A percentile compares a stretch with the other conserved stretches of the same genome.
Evolutionary conservation across 2,888 invertebrate species (phyloP).

Genomic region (Strigamia transsilvanica): DNA sequence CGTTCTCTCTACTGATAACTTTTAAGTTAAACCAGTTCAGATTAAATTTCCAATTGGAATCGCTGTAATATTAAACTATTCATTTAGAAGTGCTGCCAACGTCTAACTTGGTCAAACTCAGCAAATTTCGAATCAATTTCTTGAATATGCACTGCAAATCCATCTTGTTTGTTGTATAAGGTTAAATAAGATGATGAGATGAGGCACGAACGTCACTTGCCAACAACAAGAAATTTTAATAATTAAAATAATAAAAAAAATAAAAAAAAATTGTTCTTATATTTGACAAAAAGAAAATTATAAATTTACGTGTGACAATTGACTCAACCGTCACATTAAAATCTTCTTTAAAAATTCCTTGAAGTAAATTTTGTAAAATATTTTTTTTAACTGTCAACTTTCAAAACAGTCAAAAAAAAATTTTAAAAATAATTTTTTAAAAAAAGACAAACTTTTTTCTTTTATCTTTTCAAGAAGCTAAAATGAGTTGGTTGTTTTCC

Average conservation of each 20-base stretch:
- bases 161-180: too few species aligned
- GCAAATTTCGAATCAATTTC: background rate
- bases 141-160: background rate
- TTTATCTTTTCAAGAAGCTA: constrained; percentile 5
- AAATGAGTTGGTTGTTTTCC: constrained; percentile 44
- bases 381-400: background rate
- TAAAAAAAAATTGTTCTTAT: too few species aligned
- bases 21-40: background rate
- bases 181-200: too few species aligned
- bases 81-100: background rate
- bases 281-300: too few species aligned
- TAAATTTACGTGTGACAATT: too few species aligned
- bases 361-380: background rate
- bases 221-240: too few species aligned
- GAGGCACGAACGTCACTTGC: too few species aligned
- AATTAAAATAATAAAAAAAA: too few species aligned
- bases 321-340: too few species aligned
- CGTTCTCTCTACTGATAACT: background rate
- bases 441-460: background rate
- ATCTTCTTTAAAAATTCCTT: too few species aligned
- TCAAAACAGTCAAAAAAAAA: background rate
- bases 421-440: too few species aligned
- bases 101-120: background rate
- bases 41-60: constrained; percentile 5
- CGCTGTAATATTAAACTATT: background rate